Base-by-base conservation (phyloP, 2,113 vertebrate species). In the Tachycineta bicolor region DNA sequence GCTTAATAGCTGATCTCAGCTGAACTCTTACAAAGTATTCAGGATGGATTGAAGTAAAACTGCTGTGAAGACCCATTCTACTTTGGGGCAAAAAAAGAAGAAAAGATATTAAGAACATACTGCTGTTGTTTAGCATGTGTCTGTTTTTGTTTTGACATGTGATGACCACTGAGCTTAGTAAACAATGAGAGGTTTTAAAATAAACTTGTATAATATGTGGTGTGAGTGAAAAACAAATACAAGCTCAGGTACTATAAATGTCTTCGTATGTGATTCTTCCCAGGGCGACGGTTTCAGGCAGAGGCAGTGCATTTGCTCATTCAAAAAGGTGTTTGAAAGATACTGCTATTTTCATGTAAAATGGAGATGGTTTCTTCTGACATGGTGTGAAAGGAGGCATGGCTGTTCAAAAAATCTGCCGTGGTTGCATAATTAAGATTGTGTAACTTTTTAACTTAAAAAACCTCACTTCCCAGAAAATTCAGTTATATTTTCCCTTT, bases 121-220 rank as follows among this genome's bases (percentile, higher is more conserved):
- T 58, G 55, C 33, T 76, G 75, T 39, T 96, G 31, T 79, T 93
- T 52, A 60, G 56, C n/a, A 28, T 68, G 44, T 21, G 1, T 64
- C 68, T 92, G 37, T 7, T 90, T 91, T 92, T 95, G 59, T 92
- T 97, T 93, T 90, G 83, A 90, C 56, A 44, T 81, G 80, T 83
- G 90, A 43, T 90, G 76, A 87, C 83, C 63, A 52, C 90, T 88
- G 79, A 82, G 25, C 74, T 94, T 64, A 33, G 62, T 92, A 93
- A 94, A 96, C 68, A 88, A 50, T 80, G 39, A 44, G 28, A 84
- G 64, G n/a, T 93, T 95, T 97, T 84, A 81, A 94, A 97, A 92
- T 96, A 93, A 89, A 31, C 41, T 78, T 83, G 44, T 74, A 52
- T 70, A 90, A 75, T 95, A 94, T 88, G 78, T 75, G 60, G 15